Conservation (phyloP, 2,113 vertebrate species). For the Puma concolor region DNA sequence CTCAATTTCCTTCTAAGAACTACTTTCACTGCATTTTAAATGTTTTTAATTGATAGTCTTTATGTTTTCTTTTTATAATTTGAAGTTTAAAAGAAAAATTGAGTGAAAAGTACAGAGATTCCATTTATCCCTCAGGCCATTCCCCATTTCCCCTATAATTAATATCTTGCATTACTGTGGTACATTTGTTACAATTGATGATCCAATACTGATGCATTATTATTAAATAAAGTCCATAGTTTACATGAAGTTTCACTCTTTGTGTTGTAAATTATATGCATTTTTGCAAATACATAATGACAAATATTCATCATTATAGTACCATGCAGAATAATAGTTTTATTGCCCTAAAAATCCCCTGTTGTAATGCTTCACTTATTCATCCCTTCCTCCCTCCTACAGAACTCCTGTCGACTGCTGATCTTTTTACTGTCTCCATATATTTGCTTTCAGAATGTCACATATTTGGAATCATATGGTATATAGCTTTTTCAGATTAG, state of each 20-base stretch:
- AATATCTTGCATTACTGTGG: not conserved
- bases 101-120: not conserved
- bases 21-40: not conserved
- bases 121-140: not conserved
- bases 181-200: not conserved
- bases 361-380: not conserved
- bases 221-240: not conserved
- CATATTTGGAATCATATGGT: not conserved
- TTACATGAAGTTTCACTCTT: not conserved
- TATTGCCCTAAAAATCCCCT: not conserved
- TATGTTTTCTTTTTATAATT: not conserved
- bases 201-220: not conserved
- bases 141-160: not conserved
- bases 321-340: not conserved
- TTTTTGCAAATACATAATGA: not conserved
- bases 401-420: not conserved
- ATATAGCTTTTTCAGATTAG: not conserved
- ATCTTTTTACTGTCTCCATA: not conserved
- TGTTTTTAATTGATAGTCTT: not conserved
- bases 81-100: not conserved
- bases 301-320: not conserved
- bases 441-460: not conserved
- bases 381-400: not conserved
- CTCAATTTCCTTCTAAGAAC: not conserved
- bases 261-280: not conserved